Evolutionary conservation across 2,888 invertebrate species (phyloP), one percentile per base, ranked within the genome.

Genomic region (Philonicus albiceps): DNA sequence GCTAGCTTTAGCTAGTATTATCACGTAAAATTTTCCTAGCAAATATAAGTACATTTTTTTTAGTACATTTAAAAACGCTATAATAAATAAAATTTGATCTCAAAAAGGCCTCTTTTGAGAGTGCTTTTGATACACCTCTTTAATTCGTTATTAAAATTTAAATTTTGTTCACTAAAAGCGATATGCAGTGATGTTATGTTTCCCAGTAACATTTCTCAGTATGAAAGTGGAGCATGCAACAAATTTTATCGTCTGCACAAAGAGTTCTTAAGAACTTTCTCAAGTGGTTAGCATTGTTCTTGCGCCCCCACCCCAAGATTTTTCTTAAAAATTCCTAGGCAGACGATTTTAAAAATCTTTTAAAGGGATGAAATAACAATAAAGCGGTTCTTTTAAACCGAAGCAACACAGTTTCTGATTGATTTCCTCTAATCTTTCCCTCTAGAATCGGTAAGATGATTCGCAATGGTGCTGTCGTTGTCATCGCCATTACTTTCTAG

Each of bases 391-490:
- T 31, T 55, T 81, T 81, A 0, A 55, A 81, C 31, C 64, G 55
- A 40, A 80, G 31, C 31, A 74, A 74, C 74, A 74, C 31, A 37
- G 31, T 74, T 74, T n/a, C n/a, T 37, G 19, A 37, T 74, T 34
- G 37, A 81, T 81, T 81, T 64, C 53, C 81, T 64, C 55, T 34
- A 84, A 40, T 84, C 84, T 34, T 72, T 73, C 43, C 73, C 73
- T 31, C 73, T 72, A 73, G 84, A 84, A 27, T 73, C 73, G 27
- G 64, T 30, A 43, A 84, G 72, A 73, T 73, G 73, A 40, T 73
- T 73, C 4, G 27, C 84, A 55, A 84, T 55, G 37, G 19, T 64
- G 55, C 31, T 73, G 7, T 84, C 43, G 73, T 55, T 30, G 8
- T 73, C 43, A 84, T 84, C 73, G 30, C 72, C 78, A 43, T 37